Evolutionary conservation across 2,888 invertebrate species (phyloP).

Genomic region (Phaedon cochleariae): DNA sequence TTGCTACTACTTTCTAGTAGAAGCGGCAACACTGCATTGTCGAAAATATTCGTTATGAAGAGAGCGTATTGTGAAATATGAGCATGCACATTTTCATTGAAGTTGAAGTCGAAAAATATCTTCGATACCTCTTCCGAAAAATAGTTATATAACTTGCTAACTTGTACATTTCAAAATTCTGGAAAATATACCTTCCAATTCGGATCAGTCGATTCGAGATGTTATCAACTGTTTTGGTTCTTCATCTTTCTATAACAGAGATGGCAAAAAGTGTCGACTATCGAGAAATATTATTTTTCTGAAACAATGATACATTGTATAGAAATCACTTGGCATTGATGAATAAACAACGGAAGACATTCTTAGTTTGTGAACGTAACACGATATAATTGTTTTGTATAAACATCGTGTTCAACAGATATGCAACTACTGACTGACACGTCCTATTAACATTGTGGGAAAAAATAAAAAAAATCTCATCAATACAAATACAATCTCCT

Average conservation of each 20-base stretch:
- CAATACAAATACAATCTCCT: not conserved
- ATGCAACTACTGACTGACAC: conserved; percentile 1
- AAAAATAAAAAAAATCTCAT: not conserved
- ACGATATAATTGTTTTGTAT: not conserved
- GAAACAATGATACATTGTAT: not conserved
- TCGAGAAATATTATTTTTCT: not conserved
- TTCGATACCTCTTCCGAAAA: too few relatives aligned
- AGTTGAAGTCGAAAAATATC: too few relatives aligned
- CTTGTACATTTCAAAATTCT: too few relatives aligned
- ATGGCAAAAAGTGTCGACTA: not conserved
- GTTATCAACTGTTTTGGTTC: too few relatives aligned
- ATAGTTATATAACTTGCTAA: too few relatives aligned
- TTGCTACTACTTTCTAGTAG: too few relatives aligned
- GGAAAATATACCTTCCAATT: too few relatives aligned
- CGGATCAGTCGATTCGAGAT: too few relatives aligned
- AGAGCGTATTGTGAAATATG: too few relatives aligned
- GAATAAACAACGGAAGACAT: conserved; percentile 1
- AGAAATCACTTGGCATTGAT: not conserved
- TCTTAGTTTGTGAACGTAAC: not conserved
- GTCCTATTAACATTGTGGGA: not conserved
- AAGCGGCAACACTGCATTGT: too few relatives aligned
- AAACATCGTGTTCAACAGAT: conserved; percentile 1
- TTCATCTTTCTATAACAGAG: not conserved
- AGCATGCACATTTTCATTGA: too few relatives aligned
- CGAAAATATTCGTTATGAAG: too few relatives aligned